These are phyloP conservation scores for Poliocrania exsul DNA, from an alignment of 2,797 vertebrate genomes.

Conservation along the genomic window DNA sequence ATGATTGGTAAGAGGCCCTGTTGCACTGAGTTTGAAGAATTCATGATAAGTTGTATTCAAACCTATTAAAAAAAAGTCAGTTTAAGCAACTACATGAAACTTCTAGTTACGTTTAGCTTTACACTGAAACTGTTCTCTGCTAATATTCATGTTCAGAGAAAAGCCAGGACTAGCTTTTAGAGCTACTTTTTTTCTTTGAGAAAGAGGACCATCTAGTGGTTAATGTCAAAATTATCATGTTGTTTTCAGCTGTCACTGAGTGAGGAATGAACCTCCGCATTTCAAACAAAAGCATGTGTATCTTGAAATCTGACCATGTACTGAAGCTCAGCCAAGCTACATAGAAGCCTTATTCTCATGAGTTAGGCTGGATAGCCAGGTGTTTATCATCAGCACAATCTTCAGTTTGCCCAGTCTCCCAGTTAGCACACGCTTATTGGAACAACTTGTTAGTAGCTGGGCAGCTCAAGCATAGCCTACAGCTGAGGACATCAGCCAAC, in stretches of 20 bases:
- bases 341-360: not conserved
- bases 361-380: not conserved
- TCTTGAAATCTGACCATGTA: not conserved
- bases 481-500: not conserved
- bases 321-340: not conserved
- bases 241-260: not conserved
- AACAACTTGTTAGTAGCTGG: not conserved
- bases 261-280: rapidly evolving
- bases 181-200: not conserved
- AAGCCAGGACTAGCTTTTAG: not conserved
- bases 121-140: not conserved
- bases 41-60: not conserved
- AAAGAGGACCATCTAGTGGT: slow-evolving; percentile 55
- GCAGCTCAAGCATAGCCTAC: not conserved
- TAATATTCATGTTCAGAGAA: not conserved
- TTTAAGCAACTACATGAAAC: not conserved
- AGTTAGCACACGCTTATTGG: not conserved
- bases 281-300: not conserved
- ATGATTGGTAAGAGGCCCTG: not conserved
- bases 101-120: not conserved
- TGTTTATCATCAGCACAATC: not conserved
- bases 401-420: not conserved
- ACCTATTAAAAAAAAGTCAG: not conserved
- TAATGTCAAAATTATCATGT: not conserved
- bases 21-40: not conserved